Conservation (phyloP, 2,113 vertebrate species). For the Gopherus flavomarginatus region DNA sequence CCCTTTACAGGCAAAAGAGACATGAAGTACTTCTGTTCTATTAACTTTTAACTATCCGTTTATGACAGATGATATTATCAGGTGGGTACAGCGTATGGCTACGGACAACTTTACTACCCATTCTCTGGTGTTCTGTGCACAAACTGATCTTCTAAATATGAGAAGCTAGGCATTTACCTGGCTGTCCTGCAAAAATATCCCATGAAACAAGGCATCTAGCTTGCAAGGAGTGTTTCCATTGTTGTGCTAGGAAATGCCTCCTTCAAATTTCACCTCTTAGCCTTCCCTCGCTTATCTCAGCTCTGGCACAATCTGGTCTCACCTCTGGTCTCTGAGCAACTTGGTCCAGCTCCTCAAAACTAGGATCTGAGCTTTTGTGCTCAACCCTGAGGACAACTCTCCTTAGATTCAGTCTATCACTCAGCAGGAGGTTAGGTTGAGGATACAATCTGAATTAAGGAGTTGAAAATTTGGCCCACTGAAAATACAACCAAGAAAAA, state of each 20-base stretch:
- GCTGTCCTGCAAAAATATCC: not conserved
- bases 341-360: not conserved
- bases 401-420: not conserved
- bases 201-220: not conserved
- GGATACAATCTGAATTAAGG: not conserved
- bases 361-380: no score
- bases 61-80: no score
- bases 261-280: not conserved
- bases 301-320: not conserved
- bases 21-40: no score
- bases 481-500: not conserved
- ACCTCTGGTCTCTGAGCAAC: not conserved
- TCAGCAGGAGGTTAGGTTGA: not conserved
- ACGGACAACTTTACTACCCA: rapidly evolving
- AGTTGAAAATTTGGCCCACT: not conserved
- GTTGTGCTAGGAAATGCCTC: not conserved
- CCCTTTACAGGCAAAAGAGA: no score
- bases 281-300: not conserved
- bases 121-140: rapidly evolving
- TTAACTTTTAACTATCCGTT: no score
- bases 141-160: not conserved
- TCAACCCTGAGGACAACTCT: not conserved
- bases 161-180: not conserved
- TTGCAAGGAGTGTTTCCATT: not conserved
- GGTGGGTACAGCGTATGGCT: not conserved